Percentiles rank a stretch among this genome's conserved stretches.
Evolutionary conservation across 1,140 invertebrate species (phyloP).

Genomic region (Hylaeus volcanicus): DNA sequence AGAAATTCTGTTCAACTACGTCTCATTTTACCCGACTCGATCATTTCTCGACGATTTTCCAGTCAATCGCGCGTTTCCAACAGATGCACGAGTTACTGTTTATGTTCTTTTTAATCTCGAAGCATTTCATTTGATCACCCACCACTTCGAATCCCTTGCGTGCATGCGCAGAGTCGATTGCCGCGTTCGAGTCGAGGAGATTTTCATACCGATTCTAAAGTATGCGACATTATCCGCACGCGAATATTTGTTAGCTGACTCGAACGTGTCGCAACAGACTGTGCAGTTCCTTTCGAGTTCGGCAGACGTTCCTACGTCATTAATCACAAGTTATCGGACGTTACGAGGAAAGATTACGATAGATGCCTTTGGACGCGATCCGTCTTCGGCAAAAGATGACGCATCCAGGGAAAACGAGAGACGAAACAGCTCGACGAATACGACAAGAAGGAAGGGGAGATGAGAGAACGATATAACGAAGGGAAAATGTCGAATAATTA

Average conservation of each 20-base stretch:
- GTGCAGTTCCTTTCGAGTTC: not conserved
- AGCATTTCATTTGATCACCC: too few species aligned
- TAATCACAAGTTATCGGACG: conserved; percentile 18
- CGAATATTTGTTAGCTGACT: not conserved
- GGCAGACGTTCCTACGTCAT: conserved; percentile 8
- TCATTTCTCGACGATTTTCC: too few species aligned
- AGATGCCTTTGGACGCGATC: conserved; percentile 19
- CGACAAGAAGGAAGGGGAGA: not conserved
- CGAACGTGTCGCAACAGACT: not conserved
- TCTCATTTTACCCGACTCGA: not conserved
- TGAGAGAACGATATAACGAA: not conserved
- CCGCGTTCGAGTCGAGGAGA: too few species aligned
- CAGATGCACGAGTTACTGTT: too few species aligned
- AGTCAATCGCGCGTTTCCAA: too few species aligned
- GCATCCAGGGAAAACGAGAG: conserved; percentile 13
- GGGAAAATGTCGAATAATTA: conserved; percentile 12
- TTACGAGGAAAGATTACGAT: conserved; percentile 8
- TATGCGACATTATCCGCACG: too few species aligned
- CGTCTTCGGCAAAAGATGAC: conserved; percentile 8
- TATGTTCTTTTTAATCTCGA: too few species aligned
- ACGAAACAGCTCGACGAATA: not conserved
- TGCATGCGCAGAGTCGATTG: too few species aligned
- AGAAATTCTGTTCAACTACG: not conserved
- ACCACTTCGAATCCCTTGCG: too few species aligned
- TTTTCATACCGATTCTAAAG: too few species aligned